Conservation (phyloP, 2,888 invertebrate species). For the Rotaria macrura region DNA sequence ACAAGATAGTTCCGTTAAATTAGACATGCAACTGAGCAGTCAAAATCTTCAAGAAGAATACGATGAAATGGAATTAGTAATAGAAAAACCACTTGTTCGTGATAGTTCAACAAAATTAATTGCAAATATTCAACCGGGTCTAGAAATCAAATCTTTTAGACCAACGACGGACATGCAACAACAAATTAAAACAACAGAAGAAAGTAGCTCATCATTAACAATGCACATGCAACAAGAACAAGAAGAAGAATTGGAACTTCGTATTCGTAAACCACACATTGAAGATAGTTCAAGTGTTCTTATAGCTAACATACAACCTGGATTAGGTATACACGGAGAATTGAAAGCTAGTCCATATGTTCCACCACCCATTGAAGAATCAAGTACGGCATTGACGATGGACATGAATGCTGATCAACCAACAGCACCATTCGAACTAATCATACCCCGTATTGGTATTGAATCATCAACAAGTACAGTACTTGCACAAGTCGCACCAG, state of each 20-base stretch:
- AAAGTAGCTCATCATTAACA: conserved; percentile 8
- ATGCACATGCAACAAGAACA: conserved; percentile 7
- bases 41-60: not conserved
- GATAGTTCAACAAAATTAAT: not conserved
- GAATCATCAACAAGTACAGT: conserved; percentile 2
- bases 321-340: not conserved
- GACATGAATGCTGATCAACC: not conserved
- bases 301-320: not conserved
- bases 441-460: not conserved
- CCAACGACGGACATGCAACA: not conserved
- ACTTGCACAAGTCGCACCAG: not conserved
- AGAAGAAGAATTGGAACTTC: not conserved
- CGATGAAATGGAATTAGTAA: not conserved
- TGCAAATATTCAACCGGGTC: not conserved
- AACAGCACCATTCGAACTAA: not conserved
- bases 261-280: not conserved
- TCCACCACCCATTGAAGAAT: not conserved
- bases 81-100: not conserved
- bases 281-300: conserved; percentile 8
- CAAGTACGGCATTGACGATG: not conserved
- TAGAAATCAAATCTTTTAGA: not conserved
- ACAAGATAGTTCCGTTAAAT: not conserved
- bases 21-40: not conserved
- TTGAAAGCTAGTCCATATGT: not conserved
- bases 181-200: not conserved